phyloP scores from a whole-genome alignment of 92 coral and sea anemone species.

The Umimayanthus chanpuru region DNA sequence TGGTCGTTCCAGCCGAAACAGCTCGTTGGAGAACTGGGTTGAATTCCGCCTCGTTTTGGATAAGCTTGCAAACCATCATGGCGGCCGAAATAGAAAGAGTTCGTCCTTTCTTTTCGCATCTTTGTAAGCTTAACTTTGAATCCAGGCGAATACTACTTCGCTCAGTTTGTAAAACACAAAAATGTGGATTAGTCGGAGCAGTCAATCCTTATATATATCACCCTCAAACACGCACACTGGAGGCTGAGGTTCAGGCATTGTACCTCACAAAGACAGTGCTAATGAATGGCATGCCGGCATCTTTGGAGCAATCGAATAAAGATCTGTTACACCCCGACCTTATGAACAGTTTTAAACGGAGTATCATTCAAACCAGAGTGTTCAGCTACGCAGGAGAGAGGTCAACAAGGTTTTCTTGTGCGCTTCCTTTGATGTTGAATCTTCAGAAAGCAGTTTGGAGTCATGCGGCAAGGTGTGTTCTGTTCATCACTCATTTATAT shows the following conservation, averaged over 20 bases:
- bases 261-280: conserved; percentile 82
- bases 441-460: conserved; percentile 92
- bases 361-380: conserved; percentile 64
- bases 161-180: conserved; percentile 1
- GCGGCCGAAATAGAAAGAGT: conserved; percentile 27
- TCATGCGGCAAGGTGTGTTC: conserved; percentile 64
- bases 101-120: background rate
- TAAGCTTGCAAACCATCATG: conserved; percentile 27
- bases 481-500: background rate
- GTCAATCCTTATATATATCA: conserved; percentile 85
- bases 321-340: conserved; percentile 61
- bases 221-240: conserved; percentile 87
- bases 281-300: conserved; percentile 63
- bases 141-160: conserved; percentile 35
- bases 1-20: background rate
- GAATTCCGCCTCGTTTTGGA: conserved; percentile 25
- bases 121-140: background rate
- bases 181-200: conserved; percentile 26
- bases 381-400: conserved; percentile 70
- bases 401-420: conserved; percentile 75
- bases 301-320: conserved; percentile 37
- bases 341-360: conserved; percentile 78
- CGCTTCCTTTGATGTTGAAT: conserved; percentile 84
- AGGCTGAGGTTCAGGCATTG: conserved; percentile 80
- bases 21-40: conserved; percentile 4